These are phyloP conservation scores for Hoplias malabaricus DNA, from an alignment of 2,113 vertebrate species.

Conservation along the genomic window DNA sequence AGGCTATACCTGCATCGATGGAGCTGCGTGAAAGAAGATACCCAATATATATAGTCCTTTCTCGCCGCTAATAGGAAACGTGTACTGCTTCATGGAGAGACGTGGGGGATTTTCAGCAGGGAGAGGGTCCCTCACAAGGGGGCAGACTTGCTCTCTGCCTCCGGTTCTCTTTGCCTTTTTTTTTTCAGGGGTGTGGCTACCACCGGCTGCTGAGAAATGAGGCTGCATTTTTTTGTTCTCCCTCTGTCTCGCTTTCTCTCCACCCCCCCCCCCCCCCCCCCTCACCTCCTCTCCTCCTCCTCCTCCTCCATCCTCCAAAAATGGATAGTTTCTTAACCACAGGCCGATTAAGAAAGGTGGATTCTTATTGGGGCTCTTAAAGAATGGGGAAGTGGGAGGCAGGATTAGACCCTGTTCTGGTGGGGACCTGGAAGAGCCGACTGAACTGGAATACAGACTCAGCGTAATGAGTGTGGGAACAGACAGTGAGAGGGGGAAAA, in stretches of 20 bases:
- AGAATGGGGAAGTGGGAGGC: not conserved
- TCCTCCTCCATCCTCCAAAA: not conserved
- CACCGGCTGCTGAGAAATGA: not conserved
- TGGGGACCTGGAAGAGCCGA: not conserved
- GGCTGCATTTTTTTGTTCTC: slow-evolving; percentile 6
- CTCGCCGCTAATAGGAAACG: not conserved
- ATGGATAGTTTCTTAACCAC: slow-evolving; percentile 8
- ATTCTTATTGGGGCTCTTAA: not conserved
- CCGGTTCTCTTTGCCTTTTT: not conserved
- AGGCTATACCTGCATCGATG: not conserved
- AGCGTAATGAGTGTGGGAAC: slow-evolving; percentile 18
- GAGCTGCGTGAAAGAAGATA: not conserved
- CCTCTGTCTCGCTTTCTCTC: not conserved
- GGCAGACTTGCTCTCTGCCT: slow-evolving; percentile 54
- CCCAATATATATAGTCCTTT: not conserved
- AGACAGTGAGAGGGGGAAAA: not conserved
- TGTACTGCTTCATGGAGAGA: not conserved
- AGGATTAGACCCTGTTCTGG: not conserved
- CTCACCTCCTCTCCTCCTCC: slow-evolving; percentile 3
- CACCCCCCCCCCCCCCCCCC: not conserved
- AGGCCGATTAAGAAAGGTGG: not conserved
- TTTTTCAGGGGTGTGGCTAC: not conserved
- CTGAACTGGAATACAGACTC: not conserved
- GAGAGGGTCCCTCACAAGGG: slow-evolving; percentile 41
- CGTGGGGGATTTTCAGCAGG: not conserved